Evolutionary conservation across 2,888 invertebrate genomes (phyloP), one percentile per base, ranked within the genome.

Genomic region (Epinotia demarniana): DNA sequence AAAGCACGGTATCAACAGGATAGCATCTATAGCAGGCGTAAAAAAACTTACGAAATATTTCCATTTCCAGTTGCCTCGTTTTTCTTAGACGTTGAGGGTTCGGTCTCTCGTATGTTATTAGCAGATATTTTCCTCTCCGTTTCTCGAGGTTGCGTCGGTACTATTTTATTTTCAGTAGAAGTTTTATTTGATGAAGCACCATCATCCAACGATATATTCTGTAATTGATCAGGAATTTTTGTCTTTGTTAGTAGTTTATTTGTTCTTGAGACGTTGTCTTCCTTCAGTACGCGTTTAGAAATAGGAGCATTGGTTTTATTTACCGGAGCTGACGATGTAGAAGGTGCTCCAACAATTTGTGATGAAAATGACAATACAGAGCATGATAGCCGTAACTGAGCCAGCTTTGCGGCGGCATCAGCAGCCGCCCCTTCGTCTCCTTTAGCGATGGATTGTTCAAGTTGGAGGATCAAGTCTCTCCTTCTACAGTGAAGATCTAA

Each of bases 361-460:
- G 93, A 93, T 1, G 93, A 89, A 83, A 92, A 93, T 23, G 93
- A 93, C 61, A 94, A 79, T 23, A 94, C 97, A 55, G 96, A 96
- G 89, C 97, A 97, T 76, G 96, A 96, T 68, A 97, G 95, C 87
- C 96, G 96, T 77, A 97, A 90, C 78, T 96, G 95, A 0, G 97
- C 97, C 80, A 98, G 91, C 87, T 97, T 96, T 79, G 96, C 95
- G 0, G 98, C 97, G 67, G 97, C 95, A 78, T 95, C 95, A 0
- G 97, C 96, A 2, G 98, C 97, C 80, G 96, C 95, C 68, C 95
- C 95, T 89, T 97, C 95, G 82, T 97, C 96, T 9, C 97, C 97
- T 84, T 95, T 95, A 3, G 96, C 96, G 81, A 98, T 98, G 2
- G 97, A 96, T 73, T 95, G 95, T 89, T 98, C 97, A 72, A 98